Evolutionary conservation across 1,140 invertebrate species (phyloP).

Genomic region (Micrasema minimum): DNA sequence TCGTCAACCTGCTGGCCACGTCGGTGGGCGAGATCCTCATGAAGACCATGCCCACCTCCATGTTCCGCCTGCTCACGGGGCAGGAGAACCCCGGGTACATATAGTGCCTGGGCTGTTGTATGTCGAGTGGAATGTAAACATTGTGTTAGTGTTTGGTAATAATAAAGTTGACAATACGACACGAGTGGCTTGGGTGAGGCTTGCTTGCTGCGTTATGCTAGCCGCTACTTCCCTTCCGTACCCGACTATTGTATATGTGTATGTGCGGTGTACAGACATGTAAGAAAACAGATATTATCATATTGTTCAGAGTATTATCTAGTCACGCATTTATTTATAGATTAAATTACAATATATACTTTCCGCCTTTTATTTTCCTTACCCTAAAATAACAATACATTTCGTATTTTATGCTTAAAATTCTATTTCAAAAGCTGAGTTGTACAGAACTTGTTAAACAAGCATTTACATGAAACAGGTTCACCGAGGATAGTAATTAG

Average conservation of each 20-base stretch:
- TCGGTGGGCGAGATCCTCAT: conserved; percentile 99
- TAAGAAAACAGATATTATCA: conserved; percentile 59
- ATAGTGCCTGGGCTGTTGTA: conserved; percentile 66
- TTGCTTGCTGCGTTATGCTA: conserved; percentile 45
- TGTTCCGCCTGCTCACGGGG: conserved; percentile 98
- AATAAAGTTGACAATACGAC: conserved; percentile 51
- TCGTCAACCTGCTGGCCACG: conserved; percentile 97
- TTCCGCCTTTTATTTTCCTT: conserved; percentile 56
- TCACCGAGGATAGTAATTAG: conserved; percentile 5
- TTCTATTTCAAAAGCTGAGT: conserved; percentile 52
- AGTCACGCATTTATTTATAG: conserved; percentile 59
- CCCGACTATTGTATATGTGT: conserved; percentile 51
- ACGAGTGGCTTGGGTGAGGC: not conserved
- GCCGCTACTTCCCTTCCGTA: conserved; percentile 50
- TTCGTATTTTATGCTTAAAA: conserved; percentile 50
- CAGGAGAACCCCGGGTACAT: conserved; percentile 99
- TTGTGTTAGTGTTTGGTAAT: conserved; percentile 51
- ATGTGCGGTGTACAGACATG: conserved; percentile 47
- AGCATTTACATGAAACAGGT: conserved; percentile 45
- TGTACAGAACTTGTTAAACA: conserved; percentile 51
- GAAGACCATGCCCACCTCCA: conserved; percentile 99
- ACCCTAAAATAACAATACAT: conserved; percentile 47
- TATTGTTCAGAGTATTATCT: conserved; percentile 69
- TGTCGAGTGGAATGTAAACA: conserved; percentile 43
- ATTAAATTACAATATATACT: conserved; percentile 51